phyloP scores from a whole-genome alignment of 2,888 invertebrate species.

The Trisateles emortualis region DNA sequence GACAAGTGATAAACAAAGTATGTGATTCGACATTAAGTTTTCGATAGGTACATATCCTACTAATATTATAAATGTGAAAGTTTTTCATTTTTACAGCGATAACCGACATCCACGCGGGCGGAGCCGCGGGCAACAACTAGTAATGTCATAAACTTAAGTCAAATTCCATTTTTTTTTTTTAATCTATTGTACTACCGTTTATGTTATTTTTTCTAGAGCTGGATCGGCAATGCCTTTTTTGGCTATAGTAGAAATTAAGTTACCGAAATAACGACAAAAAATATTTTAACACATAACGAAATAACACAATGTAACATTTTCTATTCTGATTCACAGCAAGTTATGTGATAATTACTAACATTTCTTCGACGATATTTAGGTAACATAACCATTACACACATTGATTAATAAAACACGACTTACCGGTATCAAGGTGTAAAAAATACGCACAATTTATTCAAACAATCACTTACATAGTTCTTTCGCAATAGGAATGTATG shows the following conservation, averaged over 20 bases:
- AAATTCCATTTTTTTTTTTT: no score
- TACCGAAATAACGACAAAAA: conserved; percentile 1
- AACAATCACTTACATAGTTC: conserved; percentile 12
- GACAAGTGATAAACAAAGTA: no score
- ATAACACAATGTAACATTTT: conserved; percentile 30
- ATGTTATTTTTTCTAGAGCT: no score
- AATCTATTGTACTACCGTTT: no score
- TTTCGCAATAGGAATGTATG: conserved; percentile 53
- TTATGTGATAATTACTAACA: conserved; percentile 39
- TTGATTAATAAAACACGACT: conserved; percentile 19
- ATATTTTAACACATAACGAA: conserved; percentile 9
- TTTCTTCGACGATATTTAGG: conserved; percentile 35
- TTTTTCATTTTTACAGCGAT: no score
- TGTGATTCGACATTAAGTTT: no score
- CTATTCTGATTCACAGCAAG: conserved; percentile 38
- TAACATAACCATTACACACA: conserved; percentile 24
- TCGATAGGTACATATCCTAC: no score
- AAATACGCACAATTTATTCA: conserved; percentile 4
- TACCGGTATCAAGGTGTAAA: conserved; percentile 1
- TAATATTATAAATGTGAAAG: no score
- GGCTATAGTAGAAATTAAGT: neutral
- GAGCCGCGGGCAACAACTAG: no score
- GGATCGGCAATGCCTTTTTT: neutral
- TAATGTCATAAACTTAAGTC: no score
- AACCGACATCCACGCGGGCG: no score